A percentile compares a stretch with the other conserved stretches of the same genome.
Evolutionary conservation across 1,140 invertebrate species (phyloP).

Genomic region (Drosophila kikkawai): DNA sequence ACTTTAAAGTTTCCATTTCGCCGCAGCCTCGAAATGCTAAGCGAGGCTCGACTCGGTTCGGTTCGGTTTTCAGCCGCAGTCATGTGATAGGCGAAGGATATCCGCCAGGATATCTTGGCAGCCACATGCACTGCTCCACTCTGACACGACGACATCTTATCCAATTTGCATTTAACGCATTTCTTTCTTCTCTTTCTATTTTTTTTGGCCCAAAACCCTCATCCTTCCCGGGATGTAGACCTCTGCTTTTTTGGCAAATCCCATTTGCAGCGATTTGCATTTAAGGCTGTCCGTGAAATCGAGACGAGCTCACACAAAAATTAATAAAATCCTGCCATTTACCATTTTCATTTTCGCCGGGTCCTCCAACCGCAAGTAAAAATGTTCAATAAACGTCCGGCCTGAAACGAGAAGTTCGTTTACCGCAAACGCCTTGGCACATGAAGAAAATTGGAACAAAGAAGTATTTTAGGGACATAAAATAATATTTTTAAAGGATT

Average conservation of each 20-base stretch:
- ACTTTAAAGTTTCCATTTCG: slow-evolving; percentile 80
- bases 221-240: slow-evolving; percentile 1
- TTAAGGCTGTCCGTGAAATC: slow-evolving; percentile 77
- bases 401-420: slow-evolving; percentile 37
- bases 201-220: slow-evolving; percentile 18
- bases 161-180: slow-evolving; percentile 83
- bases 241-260: slow-evolving; percentile 51
- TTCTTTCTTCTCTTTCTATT: slow-evolving; percentile 43
- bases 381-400: slow-evolving; percentile 81
- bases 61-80: slow-evolving; percentile 61
- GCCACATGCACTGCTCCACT: slow-evolving; percentile 30
- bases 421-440: slow-evolving; percentile 68
- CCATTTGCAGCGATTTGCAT: slow-evolving; percentile 78
- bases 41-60: slow-evolving; percentile 5
- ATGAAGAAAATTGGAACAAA: background rate
- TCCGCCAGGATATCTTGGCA: slow-evolving; percentile 69
- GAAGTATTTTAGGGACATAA: no score
- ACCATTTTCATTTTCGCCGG: slow-evolving; percentile 26
- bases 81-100: slow-evolving; percentile 66
- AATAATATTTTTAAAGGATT: background rate
- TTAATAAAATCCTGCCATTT: slow-evolving; percentile 63
- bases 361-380: slow-evolving; percentile 68
- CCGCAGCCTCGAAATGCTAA: slow-evolving; percentile 36
- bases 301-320: slow-evolving; percentile 65
- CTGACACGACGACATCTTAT: slow-evolving; percentile 68